Percentiles rank a stretch among this genome's conserved stretches.
Evolutionary conservation across 1,140 invertebrate species (phyloP).

Genomic region (Aphaenogaster rudis): DNA sequence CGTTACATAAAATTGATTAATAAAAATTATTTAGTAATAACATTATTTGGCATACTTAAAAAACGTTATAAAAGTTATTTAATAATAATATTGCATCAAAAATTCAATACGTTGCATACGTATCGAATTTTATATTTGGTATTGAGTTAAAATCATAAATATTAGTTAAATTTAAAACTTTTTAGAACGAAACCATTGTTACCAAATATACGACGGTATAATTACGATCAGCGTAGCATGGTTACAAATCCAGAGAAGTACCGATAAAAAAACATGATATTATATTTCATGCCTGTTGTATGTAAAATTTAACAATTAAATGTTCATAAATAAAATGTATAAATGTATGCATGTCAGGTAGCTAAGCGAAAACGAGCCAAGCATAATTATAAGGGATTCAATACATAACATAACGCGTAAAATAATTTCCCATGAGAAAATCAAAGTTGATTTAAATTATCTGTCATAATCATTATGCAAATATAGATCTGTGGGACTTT

Average conservation of each 20-base stretch:
- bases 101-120: neutral
- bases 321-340: neutral
- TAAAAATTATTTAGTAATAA: slow-evolving; percentile 1
- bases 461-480: neutral
- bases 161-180: slow-evolving; percentile 17
- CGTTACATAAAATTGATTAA: neutral
- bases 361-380: neutral
- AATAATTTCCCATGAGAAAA: neutral
- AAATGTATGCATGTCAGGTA: neutral
- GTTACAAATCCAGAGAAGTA: neutral
- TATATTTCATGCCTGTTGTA: neutral
- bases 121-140: neutral
- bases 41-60: neutral
- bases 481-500: neutral
- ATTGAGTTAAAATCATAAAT: slow-evolving; percentile 15
- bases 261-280: neutral
- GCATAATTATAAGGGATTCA: neutral
- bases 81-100: neutral
- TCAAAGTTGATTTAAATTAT: neutral
- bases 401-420: neutral
- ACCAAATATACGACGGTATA: slow-evolving; percentile 5
- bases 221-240: neutral
- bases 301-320: slow-evolving; percentile 25
- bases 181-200: neutral
- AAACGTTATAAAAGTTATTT: slow-evolving; percentile 3